Percentiles rank a stretch among this genome's conserved stretches.
phyloP scores from a whole-genome alignment of 2,888 invertebrate genomes.

The Cremastinae sp. region DNA sequence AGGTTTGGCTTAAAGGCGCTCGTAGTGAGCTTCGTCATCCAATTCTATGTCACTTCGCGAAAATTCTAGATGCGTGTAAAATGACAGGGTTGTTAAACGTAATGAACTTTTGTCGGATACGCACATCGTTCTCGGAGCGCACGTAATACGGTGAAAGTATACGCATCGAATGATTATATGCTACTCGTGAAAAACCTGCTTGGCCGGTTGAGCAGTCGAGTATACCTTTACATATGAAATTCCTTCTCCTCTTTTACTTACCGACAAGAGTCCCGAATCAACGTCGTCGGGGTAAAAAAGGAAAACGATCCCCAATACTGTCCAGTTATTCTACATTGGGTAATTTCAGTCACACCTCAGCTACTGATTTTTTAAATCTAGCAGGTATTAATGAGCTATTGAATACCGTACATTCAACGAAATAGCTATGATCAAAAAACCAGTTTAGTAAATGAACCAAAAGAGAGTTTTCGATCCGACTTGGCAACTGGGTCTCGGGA shows the following conservation, averaged over 20 bases:
- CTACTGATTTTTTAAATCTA: not conserved
- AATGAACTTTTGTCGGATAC: conserved; percentile 35
- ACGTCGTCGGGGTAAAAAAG: conserved; percentile 6
- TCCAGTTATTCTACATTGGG: conserved; percentile 12
- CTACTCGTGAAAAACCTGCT: conserved; percentile 60
- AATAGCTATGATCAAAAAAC: no score
- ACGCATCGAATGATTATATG: conserved; percentile 60
- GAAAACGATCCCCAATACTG: conserved; percentile 6
- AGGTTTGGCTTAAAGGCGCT: conserved; percentile 47
- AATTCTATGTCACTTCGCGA: conserved; percentile 3
- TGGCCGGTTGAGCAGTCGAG: conserved; percentile 56
- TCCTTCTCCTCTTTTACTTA: conserved; percentile 47
- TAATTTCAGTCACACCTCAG: not conserved
- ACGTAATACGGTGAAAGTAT: conserved; percentile 65
- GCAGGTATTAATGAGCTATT: no score
- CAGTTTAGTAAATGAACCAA: not conserved
- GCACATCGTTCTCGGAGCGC: conserved; percentile 10
- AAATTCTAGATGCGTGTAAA: conserved; percentile 4
- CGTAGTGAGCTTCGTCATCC: conserved; percentile 14
- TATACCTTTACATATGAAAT: conserved; percentile 56
- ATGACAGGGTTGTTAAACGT: conserved; percentile 17
- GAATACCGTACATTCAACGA: no score
- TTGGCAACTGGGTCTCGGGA: not conserved
- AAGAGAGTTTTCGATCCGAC: not conserved
- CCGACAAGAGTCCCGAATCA: conserved; percentile 51